Evolutionary conservation across 2,888 invertebrate genomes (phyloP).

Genomic region (Perithous albicinctus): DNA sequence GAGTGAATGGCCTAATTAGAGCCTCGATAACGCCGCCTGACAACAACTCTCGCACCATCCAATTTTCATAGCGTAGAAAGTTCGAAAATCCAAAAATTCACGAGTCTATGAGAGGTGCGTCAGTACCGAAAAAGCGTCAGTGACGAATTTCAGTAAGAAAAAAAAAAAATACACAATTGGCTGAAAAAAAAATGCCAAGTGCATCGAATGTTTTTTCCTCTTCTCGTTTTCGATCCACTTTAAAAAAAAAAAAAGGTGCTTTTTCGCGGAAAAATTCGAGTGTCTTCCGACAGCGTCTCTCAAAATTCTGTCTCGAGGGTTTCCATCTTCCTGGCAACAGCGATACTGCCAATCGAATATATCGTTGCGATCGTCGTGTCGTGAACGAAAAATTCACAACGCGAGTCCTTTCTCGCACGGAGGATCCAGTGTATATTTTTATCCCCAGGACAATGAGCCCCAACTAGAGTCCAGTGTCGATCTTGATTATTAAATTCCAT

Average conservation of each 20-base stretch:
- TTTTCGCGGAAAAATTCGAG: not conserved
- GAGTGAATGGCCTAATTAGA: constrained; percentile 64
- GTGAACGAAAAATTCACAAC: not conserved
- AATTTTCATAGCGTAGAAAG: not conserved
- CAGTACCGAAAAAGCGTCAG: not conserved
- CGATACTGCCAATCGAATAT: not conserved
- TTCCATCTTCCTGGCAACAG: constrained; percentile 18
- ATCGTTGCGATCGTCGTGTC: not conserved
- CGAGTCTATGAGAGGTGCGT: too few relatives aligned
- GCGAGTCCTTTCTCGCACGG: not conserved
- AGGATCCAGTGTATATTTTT: constrained; percentile 3
- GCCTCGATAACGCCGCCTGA: constrained; percentile 61
- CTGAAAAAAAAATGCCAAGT: not conserved
- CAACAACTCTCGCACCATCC: constrained; percentile 54
- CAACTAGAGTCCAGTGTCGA: not conserved
- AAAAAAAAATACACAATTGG: not conserved
- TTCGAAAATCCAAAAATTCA: not conserved
- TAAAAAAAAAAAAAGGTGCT: not conserved
- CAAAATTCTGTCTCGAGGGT: not conserved
- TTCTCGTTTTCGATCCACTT: too few relatives aligned
- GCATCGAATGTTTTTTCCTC: not conserved
- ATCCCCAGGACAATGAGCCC: constrained; percentile 26
- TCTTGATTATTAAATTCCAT: constrained; percentile 13
- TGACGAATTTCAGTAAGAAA: not conserved
- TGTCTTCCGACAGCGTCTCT: not conserved